These are phyloP conservation scores for Drosophila kurseongensis DNA, from an alignment of 1,140 invertebrate genomes.

Conservation along the genomic window DNA sequence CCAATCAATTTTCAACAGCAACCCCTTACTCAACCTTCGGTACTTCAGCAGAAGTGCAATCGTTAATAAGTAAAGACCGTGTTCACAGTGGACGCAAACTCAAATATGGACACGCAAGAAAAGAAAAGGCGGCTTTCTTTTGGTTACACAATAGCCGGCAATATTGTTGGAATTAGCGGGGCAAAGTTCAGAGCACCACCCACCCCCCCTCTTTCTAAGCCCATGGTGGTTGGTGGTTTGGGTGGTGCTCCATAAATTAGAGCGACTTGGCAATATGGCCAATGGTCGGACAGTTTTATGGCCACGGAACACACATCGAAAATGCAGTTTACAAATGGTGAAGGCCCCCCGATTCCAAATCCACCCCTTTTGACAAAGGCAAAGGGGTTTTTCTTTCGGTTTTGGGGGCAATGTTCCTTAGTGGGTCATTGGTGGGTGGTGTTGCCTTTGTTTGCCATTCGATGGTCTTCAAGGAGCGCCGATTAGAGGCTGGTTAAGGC, in stretches of 20 bases:
- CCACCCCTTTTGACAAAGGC: neutral
- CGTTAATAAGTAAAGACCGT: conserved; percentile 10
- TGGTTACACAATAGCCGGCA: conserved; percentile 11
- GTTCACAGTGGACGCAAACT: neutral
- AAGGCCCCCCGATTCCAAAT: neutral
- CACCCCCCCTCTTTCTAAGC: neutral
- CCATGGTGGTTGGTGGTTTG: conserved; percentile 14
- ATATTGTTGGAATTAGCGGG: conserved; percentile 39
- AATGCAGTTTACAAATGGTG: conserved; percentile 35
- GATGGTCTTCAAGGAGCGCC: conserved; percentile 22
- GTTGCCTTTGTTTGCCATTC: neutral
- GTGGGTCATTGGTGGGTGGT: conserved; percentile 32
- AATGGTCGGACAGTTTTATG: conserved; percentile 67
- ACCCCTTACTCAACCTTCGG: neutral
- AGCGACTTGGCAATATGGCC: conserved; percentile 63
- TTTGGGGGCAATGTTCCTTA: conserved; percentile 13
- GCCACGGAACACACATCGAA: conserved; percentile 50
- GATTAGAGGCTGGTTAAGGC: conserved; percentile 47
- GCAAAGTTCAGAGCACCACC: conserved; percentile 38
- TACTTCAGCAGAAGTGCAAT: conserved; percentile 1
- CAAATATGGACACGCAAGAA: conserved; percentile 3
- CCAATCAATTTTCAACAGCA: neutral
- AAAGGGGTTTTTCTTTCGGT: neutral
- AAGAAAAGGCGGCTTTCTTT: conserved; percentile 38
- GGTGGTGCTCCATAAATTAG: conserved; percentile 60